Conservation (phyloP, 2,797 vertebrate species). For the Galaxias olidus region DNA sequence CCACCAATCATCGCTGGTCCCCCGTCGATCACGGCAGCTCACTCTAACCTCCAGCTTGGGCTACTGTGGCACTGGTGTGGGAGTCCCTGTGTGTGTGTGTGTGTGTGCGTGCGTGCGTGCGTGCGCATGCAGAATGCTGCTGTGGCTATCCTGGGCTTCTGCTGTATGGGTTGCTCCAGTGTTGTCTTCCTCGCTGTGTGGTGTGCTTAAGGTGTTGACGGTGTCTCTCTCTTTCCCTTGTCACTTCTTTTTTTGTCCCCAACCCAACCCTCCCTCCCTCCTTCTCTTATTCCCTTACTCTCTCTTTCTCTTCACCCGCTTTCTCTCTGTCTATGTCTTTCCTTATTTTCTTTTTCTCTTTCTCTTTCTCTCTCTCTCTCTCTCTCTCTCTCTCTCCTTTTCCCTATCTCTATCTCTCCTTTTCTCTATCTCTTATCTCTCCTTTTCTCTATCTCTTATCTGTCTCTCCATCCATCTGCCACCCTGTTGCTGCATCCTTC, state of each 20-base stretch:
- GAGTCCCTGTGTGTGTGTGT: constrained; percentile 24
- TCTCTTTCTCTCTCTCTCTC: constrained; percentile 14
- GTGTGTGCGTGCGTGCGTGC: constrained; percentile 25
- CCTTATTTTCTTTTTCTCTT: constrained; percentile 22
- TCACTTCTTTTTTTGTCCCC: constrained; percentile 60
- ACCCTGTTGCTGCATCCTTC: constrained; percentile 40
- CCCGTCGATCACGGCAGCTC: constrained; percentile 33
- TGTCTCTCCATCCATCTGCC: constrained; percentile 45
- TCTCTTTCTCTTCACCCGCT: too few species aligned
- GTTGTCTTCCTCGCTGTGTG: constrained; percentile 72
- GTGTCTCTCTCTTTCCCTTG: constrained; percentile 80
- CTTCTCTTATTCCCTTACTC: too few species aligned
- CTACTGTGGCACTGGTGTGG: constrained; percentile 25
- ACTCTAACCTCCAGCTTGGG: constrained; percentile 29
- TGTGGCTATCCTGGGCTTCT: constrained; percentile 47
- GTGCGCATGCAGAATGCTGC: constrained; percentile 1
- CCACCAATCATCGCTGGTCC: constrained; percentile 2
- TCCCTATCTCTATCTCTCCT: constrained; percentile 17
- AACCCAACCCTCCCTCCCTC: too few species aligned
- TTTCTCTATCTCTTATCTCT: constrained; percentile 15
- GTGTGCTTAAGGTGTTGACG: constrained; percentile 79
- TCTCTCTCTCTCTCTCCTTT: constrained; percentile 25
- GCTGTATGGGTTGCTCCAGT: constrained; percentile 39
- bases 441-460: constrained; percentile 46
- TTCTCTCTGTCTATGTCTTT: constrained; percentile 23